A percentile compares a stretch with the other conserved stretches of the same genome.
Evolutionary conservation across 2,113 vertebrate genomes (phyloP).

Genomic region (Colius striatus): DNA sequence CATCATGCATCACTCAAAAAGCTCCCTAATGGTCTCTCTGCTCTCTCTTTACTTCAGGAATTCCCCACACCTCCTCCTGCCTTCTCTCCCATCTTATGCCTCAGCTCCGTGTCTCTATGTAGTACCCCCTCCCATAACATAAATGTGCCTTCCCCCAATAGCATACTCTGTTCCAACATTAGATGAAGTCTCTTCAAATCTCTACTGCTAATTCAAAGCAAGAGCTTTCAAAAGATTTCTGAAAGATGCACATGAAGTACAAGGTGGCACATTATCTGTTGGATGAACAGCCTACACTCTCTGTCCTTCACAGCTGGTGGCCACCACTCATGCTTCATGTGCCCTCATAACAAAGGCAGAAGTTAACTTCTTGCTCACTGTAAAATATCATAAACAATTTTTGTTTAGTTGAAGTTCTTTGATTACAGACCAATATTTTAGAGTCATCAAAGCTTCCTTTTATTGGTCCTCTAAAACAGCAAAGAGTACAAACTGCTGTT

Average conservation of each 20-base stretch:
- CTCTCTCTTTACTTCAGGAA: not conserved
- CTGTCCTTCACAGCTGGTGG: not conserved
- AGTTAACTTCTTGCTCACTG: not conserved
- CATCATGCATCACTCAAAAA: not conserved
- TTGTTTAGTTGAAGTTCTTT: conserved; percentile 1
- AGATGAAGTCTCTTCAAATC: not conserved
- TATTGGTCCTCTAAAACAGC: not conserved
- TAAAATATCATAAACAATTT: not conserved
- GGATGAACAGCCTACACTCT: not conserved
- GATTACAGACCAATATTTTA: not conserved
- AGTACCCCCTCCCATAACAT: not conserved
- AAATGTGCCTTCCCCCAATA: not conserved
- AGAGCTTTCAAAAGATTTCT: not conserved
- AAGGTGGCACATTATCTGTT: not conserved
- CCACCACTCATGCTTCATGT: not conserved
- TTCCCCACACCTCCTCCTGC: not conserved
- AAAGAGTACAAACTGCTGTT: not conserved
- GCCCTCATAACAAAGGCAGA: not conserved
- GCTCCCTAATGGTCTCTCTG: fast-evolving
- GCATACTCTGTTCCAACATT: not conserved
- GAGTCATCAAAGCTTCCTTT: conserved; percentile 8
- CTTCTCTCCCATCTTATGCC: not conserved
- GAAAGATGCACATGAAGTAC: fast-evolving
- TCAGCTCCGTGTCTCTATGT: not conserved
- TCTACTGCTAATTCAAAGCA: not conserved